Percentiles rank a stretch among this genome's conserved stretches.
These are phyloP conservation scores for Iselma pallidipennis DNA, from an alignment of 2,888 invertebrate genomes.

Conservation along the genomic window DNA sequence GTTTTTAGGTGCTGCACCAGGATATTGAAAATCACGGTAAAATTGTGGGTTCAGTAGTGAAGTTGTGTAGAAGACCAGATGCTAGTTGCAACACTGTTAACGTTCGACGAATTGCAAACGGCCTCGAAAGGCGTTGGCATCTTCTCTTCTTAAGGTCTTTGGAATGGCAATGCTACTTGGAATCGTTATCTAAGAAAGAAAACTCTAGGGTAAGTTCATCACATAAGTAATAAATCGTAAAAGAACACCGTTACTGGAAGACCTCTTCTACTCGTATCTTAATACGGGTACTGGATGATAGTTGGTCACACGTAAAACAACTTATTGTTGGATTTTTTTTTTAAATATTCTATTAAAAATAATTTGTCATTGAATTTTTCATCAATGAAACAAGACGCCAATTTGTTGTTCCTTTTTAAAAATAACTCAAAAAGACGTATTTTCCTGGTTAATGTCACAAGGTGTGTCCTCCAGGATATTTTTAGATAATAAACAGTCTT, in stretches of 20 bases:
- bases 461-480: neutral
- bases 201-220: constrained; percentile 63
- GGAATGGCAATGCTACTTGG: constrained; percentile 92
- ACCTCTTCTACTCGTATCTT: too few relatives aligned
- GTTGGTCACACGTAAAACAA: neutral
- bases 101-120: constrained; percentile 62
- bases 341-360: too few relatives aligned
- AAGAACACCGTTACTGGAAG: neutral
- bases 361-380: neutral
- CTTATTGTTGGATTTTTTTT: too few relatives aligned
- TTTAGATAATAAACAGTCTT: neutral
- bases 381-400: neutral
- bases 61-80: constrained; percentile 66
- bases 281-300: too few relatives aligned
- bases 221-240: neutral
- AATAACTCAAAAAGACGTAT: neutral
- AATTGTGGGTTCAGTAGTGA: constrained; percentile 78
- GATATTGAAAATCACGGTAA: constrained; percentile 92
- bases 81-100: constrained; percentile 49
- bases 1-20: constrained; percentile 82
- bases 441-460: neutral
- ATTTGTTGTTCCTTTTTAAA: neutral
- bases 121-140: constrained; percentile 88
- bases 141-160: constrained; percentile 84
- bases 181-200: constrained; percentile 73